Evolutionary conservation across 2,797 vertebrate genomes (phyloP), one percentile per base, ranked within the genome.

Genomic region (Muraenolepis orangiensis): DNA sequence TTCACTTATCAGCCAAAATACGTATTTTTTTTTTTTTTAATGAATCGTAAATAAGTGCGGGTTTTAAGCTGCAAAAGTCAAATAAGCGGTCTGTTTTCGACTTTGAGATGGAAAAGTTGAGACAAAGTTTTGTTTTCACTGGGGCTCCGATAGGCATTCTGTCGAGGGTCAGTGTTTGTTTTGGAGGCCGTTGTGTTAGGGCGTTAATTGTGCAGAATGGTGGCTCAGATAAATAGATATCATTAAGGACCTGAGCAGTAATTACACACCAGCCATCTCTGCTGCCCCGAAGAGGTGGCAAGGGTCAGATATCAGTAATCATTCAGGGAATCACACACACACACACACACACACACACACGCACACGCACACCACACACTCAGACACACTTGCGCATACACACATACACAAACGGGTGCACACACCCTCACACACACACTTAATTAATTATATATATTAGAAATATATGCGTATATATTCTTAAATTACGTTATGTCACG

Each of bases 151-250:
- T n/a, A n/a, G n/a, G n/a, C n/a, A n/a, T n/a, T n/a, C n/a, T 76
- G 82, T 85, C 72, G 81, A 82, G 75, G 84, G 86, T 85, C 42
- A 79, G 87, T 76, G 84, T 79, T 72, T 78, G n/a, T n/a, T n/a
- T n/a, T n/a, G n/a, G n/a, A n/a, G n/a, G n/a, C n/a, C n/a, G n/a
- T n/a, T n/a, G n/a, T n/a, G n/a, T n/a, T n/a, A 78, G 67, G 80
- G 79, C 82, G 86, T 82, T 78, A 85, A 87, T 86, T 84, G 86
- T 90, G 87, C 73, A 68, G 79, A 83, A 88, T 88, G 85, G 86
- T 76, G 84, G 86, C 40, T 75, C 89, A 93, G 92, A 93, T 91
- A 92, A 93, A 94, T 92, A 85, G 89, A 88, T 87, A 83, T 88
- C 90, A 93, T 93, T 93, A 93, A 83, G 84, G 85, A 83, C 84